Percentiles rank a stretch among this genome's conserved stretches.
These are phyloP conservation scores for Ophioderma brevispina DNA, from an alignment of 35 echinoderm and acorn worm species.

Conservation along the genomic window DNA sequence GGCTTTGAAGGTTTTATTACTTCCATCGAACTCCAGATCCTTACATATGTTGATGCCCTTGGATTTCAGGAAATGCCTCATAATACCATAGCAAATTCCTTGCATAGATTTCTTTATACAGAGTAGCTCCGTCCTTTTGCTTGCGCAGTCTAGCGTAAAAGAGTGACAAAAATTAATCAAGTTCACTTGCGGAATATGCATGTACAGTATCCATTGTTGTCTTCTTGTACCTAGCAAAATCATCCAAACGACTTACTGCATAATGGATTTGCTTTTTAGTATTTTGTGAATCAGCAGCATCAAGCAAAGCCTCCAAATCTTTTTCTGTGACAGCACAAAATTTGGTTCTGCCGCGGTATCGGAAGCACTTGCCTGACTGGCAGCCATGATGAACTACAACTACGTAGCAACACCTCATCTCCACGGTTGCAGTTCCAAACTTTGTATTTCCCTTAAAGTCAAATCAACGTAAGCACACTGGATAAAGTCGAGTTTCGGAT, in stretches of 20 bases:
- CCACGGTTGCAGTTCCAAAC: too few relatives aligned
- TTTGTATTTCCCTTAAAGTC: too few relatives aligned
- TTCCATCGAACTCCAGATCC: neutral
- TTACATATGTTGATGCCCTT: slow-evolving; percentile 23
- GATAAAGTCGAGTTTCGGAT: too few relatives aligned
- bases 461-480: too few relatives aligned
- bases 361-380: too few relatives aligned
- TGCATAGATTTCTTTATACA: slow-evolving; percentile 68
- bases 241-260: neutral
- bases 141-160: slow-evolving; percentile 34
- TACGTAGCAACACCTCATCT: too few relatives aligned
- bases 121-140: slow-evolving; percentile 31
- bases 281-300: slow-evolving; percentile 14
- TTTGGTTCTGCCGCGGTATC: too few relatives aligned
- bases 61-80: slow-evolving; percentile 35
- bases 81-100: slow-evolving; percentile 46
- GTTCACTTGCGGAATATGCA: neutral
- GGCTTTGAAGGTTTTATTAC: slow-evolving; percentile 40
- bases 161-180: neutral
- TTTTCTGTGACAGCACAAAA: neutral
- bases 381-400: too few relatives aligned
- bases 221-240: neutral
- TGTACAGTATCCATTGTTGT: neutral
- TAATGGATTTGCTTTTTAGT: slow-evolving; percentile 43
- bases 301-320: neutral